Percentiles rank a stretch among this genome's conserved stretches.
phyloP scores from a whole-genome alignment of 2,113 vertebrate species.

The Eclectus roratus region DNA sequence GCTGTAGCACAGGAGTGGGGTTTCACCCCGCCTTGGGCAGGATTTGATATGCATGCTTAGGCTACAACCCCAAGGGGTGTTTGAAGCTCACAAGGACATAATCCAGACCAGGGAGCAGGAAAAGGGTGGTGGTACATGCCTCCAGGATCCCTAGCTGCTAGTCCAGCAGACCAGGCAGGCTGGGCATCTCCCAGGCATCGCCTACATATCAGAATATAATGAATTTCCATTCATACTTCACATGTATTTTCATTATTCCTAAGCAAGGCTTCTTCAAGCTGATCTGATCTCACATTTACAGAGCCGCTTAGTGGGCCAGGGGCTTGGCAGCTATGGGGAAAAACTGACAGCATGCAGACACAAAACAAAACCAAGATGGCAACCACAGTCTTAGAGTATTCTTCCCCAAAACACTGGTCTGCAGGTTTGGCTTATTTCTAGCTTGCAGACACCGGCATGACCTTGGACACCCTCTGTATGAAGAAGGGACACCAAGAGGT shows the following conservation, averaged over 20 bases:
- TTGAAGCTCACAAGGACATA: background rate
- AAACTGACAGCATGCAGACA: background rate
- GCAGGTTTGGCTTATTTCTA: background rate
- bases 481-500: background rate
- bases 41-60: background rate
- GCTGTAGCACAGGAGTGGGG: background rate
- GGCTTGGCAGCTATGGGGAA: background rate
- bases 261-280: background rate
- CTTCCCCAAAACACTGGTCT: background rate
- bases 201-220: background rate
- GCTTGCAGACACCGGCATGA: background rate
- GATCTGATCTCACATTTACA: background rate
- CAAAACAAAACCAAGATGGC: background rate
- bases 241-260: background rate
- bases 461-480: background rate
- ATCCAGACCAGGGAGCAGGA: background rate
- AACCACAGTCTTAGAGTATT: background rate
- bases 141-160: background rate
- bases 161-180: background rate
- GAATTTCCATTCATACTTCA: background rate
- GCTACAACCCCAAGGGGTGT: background rate
- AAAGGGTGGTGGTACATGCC: background rate
- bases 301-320: background rate
- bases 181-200: background rate
- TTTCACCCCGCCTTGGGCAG: background rate